A percentile compares a stretch with the other conserved stretches of the same genome.
Conservation (phyloP, 2,113 vertebrate genomes). For the Ovis canadensis region DNA sequence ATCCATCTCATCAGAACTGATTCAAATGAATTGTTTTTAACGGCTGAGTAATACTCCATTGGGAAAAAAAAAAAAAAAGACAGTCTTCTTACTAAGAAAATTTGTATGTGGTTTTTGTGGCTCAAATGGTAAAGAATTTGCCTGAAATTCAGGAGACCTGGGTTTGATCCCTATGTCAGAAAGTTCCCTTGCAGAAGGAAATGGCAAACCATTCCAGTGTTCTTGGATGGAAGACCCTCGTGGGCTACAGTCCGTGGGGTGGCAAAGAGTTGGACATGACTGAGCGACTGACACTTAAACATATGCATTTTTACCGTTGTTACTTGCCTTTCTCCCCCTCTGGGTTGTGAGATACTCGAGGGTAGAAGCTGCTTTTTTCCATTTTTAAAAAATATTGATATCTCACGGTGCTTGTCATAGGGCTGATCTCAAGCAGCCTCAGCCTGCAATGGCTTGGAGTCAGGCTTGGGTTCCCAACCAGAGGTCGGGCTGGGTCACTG, state of each 20-base stretch:
- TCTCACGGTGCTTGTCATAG: background rate
- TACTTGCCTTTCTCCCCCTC: background rate
- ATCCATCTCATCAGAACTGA: too few relatives aligned
- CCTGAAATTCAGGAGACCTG: background rate
- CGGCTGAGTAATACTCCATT: too few relatives aligned
- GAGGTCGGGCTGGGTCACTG: background rate
- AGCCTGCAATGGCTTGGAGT: background rate
- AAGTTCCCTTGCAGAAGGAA: background rate
- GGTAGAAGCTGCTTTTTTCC: background rate
- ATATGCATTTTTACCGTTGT: background rate
- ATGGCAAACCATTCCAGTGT: background rate
- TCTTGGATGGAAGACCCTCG: background rate
- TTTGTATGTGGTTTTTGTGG: background rate
- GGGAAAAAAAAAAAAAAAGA: background rate
- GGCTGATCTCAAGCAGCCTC: background rate
- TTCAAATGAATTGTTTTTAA: too few relatives aligned
- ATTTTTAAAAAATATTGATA: background rate
- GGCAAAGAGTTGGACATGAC: background rate
- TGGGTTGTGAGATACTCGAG: background rate
- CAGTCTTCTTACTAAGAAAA: background rate
- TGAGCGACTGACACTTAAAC: rapidly evolving
- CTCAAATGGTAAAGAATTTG: background rate
- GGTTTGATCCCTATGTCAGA: background rate
- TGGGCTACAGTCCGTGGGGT: background rate
- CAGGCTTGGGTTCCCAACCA: background rate